Evolutionary conservation across 2,888 invertebrate genomes (phyloP).

Genomic region (Anthrax anthrax): DNA sequence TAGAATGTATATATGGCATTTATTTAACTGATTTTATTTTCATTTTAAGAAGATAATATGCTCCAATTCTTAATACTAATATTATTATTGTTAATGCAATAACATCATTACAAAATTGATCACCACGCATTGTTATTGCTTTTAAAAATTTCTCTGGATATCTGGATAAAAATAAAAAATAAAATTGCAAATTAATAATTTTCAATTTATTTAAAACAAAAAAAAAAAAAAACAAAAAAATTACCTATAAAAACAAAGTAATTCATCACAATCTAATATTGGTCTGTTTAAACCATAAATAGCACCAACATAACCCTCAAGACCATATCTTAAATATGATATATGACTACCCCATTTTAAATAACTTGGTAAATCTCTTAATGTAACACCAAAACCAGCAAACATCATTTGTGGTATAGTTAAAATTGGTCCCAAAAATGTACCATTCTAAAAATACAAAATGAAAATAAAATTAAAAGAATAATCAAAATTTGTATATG

Average conservation of each 20-base stretch:
- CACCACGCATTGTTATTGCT: constrained; percentile 64
- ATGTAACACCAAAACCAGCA: constrained; percentile 85
- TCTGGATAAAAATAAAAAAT: constrained; percentile 30
- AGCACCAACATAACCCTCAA: constrained; percentile 72
- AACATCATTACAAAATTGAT: constrained; percentile 75
- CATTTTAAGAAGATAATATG: constrained; percentile 63
- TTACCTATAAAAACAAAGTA: constrained; percentile 68
- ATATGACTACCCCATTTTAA: constrained; percentile 84
- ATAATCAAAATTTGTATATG: too few species aligned
- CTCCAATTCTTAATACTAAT: constrained; percentile 46
- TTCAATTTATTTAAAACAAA: too few species aligned
- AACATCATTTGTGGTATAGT: constrained; percentile 95
- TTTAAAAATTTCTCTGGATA: constrained; percentile 66
- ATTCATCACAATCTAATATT: constrained; percentile 56
- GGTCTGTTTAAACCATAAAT: constrained; percentile 71
- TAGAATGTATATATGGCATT: neutral
- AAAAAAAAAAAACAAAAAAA: neutral
- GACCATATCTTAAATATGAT: constrained; percentile 79
- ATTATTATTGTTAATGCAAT: constrained; percentile 55
- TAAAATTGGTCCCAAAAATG: constrained; percentile 83
- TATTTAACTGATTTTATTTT: constrained; percentile 44
- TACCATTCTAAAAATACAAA: constrained; percentile 63
- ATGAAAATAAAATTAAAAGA: neutral
- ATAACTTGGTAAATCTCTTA: constrained; percentile 72
- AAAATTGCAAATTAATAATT: too few species aligned